Evolutionary conservation across 2,113 vertebrate species (phyloP), one percentile per base, ranked within the genome.

Genomic region (Gymnogyps californianus): DNA sequence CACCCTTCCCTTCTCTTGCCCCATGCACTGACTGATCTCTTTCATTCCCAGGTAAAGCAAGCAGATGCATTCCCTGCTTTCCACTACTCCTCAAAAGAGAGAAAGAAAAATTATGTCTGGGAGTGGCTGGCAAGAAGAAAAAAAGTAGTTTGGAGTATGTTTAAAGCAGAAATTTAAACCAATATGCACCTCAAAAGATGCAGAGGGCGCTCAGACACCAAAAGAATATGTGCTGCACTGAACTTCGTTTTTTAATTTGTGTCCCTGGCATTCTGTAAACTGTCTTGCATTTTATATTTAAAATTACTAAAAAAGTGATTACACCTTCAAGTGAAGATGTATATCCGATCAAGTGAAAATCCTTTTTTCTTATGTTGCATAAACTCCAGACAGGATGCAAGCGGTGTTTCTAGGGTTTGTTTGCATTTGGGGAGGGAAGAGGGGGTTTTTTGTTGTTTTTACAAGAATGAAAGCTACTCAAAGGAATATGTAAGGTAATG

Each of bases 171-270:
- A 16, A 19, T 88, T 79, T 44, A 81, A 89, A 76, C 36, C 34
- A 77, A 4, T 28, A n/a, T 90, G 42, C 94, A 36, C 58, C 29
- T 83, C 16, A 66, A 44, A 89, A 38, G 44, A 72, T 86, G 52
- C 72, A 96, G 95, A 92, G 90, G 90, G 94, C 47, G 46, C 92
- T 95, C 83, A 84, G 88, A 89, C 83, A 95, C 79, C 65, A 17
- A 61, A 58, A 69, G 72, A 97, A 40, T 29, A 26, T 31, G 17
- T 24, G 1, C 28, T 81, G 47, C 24, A 5, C 24, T 52, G 24
- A 74, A n/a, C 29, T 44, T 29, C 7, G 36, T n/a, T 66, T 22
- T 38, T 34, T 10, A 57, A 5, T 57, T 55, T 38, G 36, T 93
- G 32, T 17, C 40, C 17, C 1, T 0, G 1, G 16, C 31, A 9